Evolutionary conservation across 2,888 invertebrate species (phyloP).

Genomic region (Crioceris asparagi): DNA sequence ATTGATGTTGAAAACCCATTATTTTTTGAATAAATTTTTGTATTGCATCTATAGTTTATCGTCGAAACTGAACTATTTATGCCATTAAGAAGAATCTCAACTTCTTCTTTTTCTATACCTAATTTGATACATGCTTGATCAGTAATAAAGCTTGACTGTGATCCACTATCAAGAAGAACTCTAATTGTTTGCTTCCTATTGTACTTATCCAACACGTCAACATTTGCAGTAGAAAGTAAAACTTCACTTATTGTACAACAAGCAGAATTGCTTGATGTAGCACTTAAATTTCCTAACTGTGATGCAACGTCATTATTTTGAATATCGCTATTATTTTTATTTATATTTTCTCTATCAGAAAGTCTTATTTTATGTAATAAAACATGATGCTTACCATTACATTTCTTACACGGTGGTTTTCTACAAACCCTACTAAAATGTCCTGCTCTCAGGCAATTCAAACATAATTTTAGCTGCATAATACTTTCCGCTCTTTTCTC

Average conservation of each 20-base stretch:
- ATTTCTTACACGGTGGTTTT: constrained; percentile 7
- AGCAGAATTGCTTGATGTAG: constrained; percentile 3
- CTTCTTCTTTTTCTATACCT: neutral
- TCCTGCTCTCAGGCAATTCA: constrained; percentile 9
- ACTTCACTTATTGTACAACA: constrained; percentile 6
- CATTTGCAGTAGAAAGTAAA: constrained; percentile 7
- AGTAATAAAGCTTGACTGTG: constrained; percentile 3
- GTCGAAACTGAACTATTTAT: neutral
- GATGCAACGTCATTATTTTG: neutral
- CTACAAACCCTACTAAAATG: constrained; percentile 11
- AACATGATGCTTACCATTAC: constrained; percentile 6
- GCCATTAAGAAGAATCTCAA: neutral
- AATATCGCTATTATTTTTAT: neutral
- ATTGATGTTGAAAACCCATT: constrained; percentile 3
- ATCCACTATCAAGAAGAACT: constrained; percentile 6
- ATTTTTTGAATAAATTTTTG: neutral
- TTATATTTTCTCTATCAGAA: constrained; percentile 3
- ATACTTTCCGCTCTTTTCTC: constrained; percentile 9
- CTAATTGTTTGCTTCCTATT: constrained; percentile 7
- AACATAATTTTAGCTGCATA: constrained; percentile 9
- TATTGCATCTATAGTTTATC: constrained; percentile 2
- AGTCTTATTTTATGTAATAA: constrained; percentile 8
- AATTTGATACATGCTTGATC: neutral
- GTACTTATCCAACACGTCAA: constrained; percentile 6
- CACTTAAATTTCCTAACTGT: neutral